A percentile compares a stretch with the other conserved stretches of the same genome.
These are phyloP conservation scores for Bothrops jararaca DNA, from an alignment of 2,113 vertebrate species.

Conservation along the genomic window DNA sequence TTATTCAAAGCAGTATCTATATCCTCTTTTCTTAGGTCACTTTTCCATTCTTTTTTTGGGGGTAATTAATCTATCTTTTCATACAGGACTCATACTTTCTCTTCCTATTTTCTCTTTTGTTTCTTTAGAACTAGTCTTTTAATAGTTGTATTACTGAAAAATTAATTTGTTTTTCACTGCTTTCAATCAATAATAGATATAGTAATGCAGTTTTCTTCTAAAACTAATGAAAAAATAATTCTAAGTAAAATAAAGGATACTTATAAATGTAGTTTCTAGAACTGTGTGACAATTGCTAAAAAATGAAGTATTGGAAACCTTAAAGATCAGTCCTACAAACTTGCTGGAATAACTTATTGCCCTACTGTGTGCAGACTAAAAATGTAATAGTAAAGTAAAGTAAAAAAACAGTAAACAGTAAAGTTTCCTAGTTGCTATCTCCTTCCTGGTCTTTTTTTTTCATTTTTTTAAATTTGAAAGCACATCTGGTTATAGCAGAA, in stretches of 20 bases:
- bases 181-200: not conserved
- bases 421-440: not conserved
- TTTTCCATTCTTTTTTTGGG: not conserved
- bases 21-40: not conserved
- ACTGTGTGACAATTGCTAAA: conserved; percentile 35
- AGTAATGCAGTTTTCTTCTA: not conserved
- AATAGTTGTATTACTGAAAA: not conserved
- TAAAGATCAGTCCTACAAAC: not conserved
- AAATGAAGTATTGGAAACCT: conserved; percentile 6
- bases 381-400: not conserved
- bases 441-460: not conserved
- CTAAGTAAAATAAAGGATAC: conserved; percentile 11
- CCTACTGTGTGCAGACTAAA: not conserved
- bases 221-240: not conserved
- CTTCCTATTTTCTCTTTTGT: not conserved
- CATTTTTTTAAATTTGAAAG: not conserved
- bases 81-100: not conserved
- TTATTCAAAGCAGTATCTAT: not conserved
- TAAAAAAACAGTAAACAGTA: too few species aligned
- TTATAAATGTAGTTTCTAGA: conserved; percentile 22
- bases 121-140: not conserved
- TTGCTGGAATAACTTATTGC: not conserved
- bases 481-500: not conserved
- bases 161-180: not conserved
- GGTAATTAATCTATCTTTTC: not conserved